These are phyloP conservation scores for Xyrauchen texanus DNA, from an alignment of 2,113 vertebrate genomes.

Conservation along the genomic window DNA sequence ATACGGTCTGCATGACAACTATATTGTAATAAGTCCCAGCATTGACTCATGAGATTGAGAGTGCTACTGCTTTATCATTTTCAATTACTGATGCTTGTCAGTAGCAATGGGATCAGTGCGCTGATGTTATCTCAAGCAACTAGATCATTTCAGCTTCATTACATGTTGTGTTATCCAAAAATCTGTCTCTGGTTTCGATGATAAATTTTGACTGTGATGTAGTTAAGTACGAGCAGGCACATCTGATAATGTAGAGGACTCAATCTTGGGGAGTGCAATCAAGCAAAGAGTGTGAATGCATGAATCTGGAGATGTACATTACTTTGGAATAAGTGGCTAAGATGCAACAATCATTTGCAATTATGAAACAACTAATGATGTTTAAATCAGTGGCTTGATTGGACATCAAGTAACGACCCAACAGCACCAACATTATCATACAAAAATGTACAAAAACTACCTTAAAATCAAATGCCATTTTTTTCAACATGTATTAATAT, in stretches of 20 bases:
- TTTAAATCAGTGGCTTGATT: too few species aligned
- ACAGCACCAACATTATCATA: too few species aligned
- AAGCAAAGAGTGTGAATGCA: too few species aligned
- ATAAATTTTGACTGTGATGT: slow-evolving; percentile 37
- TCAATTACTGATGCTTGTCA: slow-evolving; percentile 54
- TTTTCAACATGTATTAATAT: too few species aligned
- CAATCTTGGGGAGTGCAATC: too few species aligned
- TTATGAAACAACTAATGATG: background rate
- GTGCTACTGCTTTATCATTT: slow-evolving; percentile 51
- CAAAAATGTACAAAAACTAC: too few species aligned
- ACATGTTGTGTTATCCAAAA: slow-evolving; percentile 35
- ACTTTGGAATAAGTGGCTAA: background rate
- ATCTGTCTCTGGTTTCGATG: slow-evolving; percentile 40
- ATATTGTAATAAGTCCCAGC: slow-evolving; percentile 19
- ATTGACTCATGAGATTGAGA: slow-evolving; percentile 21
- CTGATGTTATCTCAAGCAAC: slow-evolving; percentile 52
- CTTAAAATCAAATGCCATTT: too few species aligned
- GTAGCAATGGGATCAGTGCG: slow-evolving; percentile 49
- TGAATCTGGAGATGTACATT: background rate
- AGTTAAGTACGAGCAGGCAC: slow-evolving; percentile 17
- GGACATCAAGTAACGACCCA: too few species aligned
- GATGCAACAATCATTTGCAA: background rate
- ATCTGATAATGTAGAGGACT: slow-evolving; percentile 28
- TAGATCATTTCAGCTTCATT: slow-evolving; percentile 44
- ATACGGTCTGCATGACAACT: slow-evolving; percentile 27